phyloP scores from a whole-genome alignment of 2,113 vertebrate species.

The Pithys albifrons region DNA sequence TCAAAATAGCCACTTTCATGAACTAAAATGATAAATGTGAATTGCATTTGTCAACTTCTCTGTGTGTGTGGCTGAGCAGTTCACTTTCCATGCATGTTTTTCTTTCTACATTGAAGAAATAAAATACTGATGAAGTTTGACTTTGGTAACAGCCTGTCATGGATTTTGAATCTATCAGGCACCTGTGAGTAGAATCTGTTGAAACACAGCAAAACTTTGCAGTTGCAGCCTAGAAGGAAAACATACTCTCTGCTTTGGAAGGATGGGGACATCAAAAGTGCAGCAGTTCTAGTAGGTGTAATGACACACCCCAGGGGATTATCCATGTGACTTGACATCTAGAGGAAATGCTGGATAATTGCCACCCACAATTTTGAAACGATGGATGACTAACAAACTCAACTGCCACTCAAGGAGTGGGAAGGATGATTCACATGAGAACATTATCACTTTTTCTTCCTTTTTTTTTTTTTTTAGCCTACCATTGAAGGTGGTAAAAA shows the following conservation, averaged over 20 bases:
- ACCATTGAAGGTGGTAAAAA: background rate
- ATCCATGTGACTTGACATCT: constrained; percentile 39
- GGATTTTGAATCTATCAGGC: background rate
- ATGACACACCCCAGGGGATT: constrained; percentile 42
- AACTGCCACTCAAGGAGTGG: constrained; percentile 68
- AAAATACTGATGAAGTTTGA: background rate
- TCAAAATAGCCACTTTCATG: background rate
- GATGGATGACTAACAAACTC: constrained; percentile 66
- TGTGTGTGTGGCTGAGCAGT: background rate
- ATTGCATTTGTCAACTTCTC: background rate
- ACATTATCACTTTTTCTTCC: background rate
- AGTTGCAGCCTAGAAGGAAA: background rate
- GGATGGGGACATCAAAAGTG: background rate
- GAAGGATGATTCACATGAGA: constrained; percentile 60
- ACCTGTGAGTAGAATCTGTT: background rate
- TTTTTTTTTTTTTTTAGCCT: background rate
- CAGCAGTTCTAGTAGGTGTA: constrained; percentile 43
- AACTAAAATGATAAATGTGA: background rate
- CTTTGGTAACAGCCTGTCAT: background rate
- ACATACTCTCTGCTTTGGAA: background rate
- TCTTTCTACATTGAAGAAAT: background rate
- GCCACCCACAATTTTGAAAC: constrained; percentile 67
- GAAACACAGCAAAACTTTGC: background rate
- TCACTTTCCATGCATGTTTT: rapidly evolving
- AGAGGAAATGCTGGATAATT: constrained; percentile 67